phyloP scores from a whole-genome alignment of 2,888 invertebrate genomes.

The Oligia fasciuncula region DNA sequence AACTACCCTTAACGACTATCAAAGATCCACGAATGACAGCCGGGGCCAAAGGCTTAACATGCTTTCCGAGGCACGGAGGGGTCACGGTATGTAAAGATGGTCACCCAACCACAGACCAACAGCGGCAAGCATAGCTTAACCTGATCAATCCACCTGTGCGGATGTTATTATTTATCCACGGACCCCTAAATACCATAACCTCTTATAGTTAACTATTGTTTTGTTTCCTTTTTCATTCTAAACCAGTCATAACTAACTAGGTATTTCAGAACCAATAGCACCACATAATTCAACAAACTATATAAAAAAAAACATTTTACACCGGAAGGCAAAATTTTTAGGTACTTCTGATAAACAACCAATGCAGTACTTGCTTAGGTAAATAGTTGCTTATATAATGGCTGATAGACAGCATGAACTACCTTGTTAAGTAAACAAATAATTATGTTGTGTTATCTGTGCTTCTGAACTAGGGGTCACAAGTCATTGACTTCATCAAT shows the following conservation, averaged over 20 bases:
- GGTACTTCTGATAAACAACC: constrained; percentile 23
- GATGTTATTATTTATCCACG: too few relatives aligned
- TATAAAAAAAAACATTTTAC: neutral
- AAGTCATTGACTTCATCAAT: constrained; percentile 70
- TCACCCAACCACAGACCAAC: too few relatives aligned
- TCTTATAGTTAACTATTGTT: neutral
- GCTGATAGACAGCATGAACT: constrained; percentile 48
- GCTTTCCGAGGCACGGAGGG: too few relatives aligned
- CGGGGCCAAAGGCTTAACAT: too few relatives aligned
- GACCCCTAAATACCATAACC: too few relatives aligned
- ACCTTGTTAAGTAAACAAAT: constrained; percentile 70
- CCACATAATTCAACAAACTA: constrained; percentile 18
- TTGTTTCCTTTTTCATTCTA: neutral
- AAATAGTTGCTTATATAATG: constrained; percentile 49
- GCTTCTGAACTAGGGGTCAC: constrained; percentile 67
- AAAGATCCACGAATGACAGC: too few relatives aligned
- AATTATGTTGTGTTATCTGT: constrained; percentile 74
- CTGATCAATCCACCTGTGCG: too few relatives aligned
- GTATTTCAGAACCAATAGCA: neutral
- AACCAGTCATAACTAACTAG: neutral
- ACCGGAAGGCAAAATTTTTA: constrained; percentile 33
- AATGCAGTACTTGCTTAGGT: constrained; percentile 6
- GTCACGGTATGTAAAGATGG: too few relatives aligned
- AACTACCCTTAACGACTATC: too few relatives aligned
- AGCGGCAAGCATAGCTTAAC: too few relatives aligned